A percentile compares a stretch with the other conserved stretches of the same genome.
Conservation (phyloP, 1,140 invertebrate species). For the Yoshiicerus persimilis region DNA sequence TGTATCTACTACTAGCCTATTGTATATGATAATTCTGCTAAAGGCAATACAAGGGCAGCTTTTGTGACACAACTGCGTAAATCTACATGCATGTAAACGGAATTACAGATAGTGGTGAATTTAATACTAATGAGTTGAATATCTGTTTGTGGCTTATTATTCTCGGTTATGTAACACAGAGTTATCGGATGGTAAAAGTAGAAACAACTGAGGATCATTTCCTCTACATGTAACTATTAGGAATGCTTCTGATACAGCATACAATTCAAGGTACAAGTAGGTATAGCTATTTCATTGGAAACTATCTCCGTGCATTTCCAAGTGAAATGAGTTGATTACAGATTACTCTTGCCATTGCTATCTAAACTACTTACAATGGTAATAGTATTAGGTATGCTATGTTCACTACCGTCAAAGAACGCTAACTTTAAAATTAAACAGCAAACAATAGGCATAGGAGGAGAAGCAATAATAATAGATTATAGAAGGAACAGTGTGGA, state of each 20-base stretch:
- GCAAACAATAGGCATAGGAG: not conserved
- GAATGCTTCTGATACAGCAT: not conserved
- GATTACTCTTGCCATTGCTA: not conserved
- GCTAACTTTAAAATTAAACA: not conserved
- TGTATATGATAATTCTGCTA: too few species aligned
- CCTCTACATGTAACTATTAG: not conserved
- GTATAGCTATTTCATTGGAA: too few species aligned
- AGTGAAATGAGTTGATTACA: conserved; percentile 4
- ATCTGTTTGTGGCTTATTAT: not conserved
- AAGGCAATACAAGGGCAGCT: too few species aligned
- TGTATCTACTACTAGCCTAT: too few species aligned
- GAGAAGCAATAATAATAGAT: not conserved
- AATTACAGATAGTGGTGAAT: not conserved
- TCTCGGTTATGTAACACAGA: not conserved
- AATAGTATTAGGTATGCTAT: too few species aligned
- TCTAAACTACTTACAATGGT: not conserved
- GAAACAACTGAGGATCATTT: not conserved
- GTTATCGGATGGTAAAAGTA: not conserved
- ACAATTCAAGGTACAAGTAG: too few species aligned
- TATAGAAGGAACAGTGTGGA: not conserved
- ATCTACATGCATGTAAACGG: not conserved
- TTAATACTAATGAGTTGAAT: not conserved
- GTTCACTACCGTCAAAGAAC: not conserved
- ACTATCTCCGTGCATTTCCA: not conserved
- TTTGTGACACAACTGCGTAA: not conserved